A percentile compares a stretch with the other conserved stretches of the same genome.
Evolutionary conservation across 2,797 vertebrate genomes (phyloP).

Genomic region (Pseudotriccus pelzelni): DNA sequence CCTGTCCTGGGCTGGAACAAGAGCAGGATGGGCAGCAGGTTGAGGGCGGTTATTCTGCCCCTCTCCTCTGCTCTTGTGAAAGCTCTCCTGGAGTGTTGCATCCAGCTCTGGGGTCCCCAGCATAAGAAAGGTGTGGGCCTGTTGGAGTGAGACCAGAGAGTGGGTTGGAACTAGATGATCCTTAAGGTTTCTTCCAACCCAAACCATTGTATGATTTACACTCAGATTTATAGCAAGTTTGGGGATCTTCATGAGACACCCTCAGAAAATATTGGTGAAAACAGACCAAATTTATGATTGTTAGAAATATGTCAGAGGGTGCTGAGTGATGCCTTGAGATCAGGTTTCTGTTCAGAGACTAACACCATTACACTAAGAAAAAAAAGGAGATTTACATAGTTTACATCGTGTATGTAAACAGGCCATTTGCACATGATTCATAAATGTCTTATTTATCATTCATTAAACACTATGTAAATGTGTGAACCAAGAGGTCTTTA

Average conservation of each 20-base stretch:
- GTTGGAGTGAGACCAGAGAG: rapidly evolving
- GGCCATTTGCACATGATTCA: constrained; percentile 33
- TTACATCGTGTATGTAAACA: constrained; percentile 10
- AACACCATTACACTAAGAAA: not conserved
- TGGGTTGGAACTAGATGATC: not conserved
- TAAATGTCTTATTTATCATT: constrained; percentile 63
- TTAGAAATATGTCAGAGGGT: not conserved
- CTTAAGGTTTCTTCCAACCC: not conserved
- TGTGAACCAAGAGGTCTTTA: not conserved
- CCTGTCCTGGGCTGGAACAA: not conserved
- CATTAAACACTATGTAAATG: constrained; percentile 63
- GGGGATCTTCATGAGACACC: not conserved
- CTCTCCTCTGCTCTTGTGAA: not conserved
- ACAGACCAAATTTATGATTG: not conserved
- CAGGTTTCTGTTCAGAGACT: not conserved
- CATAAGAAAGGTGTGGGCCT: rapidly evolving
- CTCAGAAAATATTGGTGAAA: not conserved
- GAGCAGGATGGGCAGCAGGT: not conserved
- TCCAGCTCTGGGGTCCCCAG: not conserved
- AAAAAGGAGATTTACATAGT: not conserved
- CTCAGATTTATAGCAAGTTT: not conserved
- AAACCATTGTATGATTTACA: not conserved
- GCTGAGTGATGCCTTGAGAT: not conserved
- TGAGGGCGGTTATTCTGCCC: not conserved
- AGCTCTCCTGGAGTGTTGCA: not conserved